These are phyloP conservation scores for Sitta carolinensis DNA, from an alignment of 2,797 vertebrate species.

Conservation along the genomic window DNA sequence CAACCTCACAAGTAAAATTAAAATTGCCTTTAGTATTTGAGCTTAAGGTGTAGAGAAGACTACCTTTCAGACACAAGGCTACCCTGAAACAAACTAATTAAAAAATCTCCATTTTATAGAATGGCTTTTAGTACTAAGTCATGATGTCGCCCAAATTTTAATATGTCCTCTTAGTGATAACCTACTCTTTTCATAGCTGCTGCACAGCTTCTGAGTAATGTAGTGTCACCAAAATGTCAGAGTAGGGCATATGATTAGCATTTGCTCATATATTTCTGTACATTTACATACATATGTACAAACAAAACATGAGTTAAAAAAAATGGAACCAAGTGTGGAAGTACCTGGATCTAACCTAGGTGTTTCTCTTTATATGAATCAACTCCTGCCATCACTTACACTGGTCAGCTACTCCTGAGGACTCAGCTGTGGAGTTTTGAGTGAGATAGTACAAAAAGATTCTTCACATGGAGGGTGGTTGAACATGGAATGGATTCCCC, in stretches of 20 bases:
- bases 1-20: background rate
- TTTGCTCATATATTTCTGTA: background rate
- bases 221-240: background rate
- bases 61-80: background rate
- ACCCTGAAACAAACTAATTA: background rate
- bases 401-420: background rate
- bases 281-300: background rate
- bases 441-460: background rate
- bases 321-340: background rate
- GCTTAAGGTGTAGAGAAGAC: background rate
- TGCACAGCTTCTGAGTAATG: background rate
- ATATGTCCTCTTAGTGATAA: background rate
- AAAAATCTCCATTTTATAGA: background rate
- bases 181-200: background rate
- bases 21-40: background rate
- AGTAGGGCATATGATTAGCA: background rate
- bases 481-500: background rate
- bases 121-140: background rate
- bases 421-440: background rate
- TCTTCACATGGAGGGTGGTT: background rate
- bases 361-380: background rate
- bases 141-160: background rate
- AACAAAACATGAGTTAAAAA: background rate
- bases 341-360: background rate
- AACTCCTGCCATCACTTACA: background rate